These are phyloP conservation scores for Pandion haliaetus DNA, from an alignment of 2,113 vertebrate species.

Conservation along the genomic window DNA sequence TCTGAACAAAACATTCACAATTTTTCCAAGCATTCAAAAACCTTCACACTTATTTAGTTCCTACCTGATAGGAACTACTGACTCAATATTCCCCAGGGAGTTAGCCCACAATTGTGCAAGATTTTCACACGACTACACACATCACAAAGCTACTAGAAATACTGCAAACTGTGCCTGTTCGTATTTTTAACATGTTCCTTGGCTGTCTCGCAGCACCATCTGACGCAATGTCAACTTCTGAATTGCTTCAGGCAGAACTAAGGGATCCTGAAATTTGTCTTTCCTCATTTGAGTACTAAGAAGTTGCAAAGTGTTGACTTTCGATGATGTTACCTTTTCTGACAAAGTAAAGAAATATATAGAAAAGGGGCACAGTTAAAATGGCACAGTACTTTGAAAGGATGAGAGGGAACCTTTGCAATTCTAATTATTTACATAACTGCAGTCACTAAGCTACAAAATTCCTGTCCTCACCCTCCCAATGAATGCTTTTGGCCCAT, in stretches of 20 bases:
- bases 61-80: background rate
- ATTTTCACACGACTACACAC: background rate
- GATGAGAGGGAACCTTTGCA: background rate
- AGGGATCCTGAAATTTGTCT: background rate
- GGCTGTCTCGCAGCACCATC: background rate
- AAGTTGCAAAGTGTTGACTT: background rate
- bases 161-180: background rate
- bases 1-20: background rate
- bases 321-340: background rate
- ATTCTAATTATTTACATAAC: background rate
- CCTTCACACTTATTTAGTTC: background rate
- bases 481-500: background rate
- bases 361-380: background rate
- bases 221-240: background rate
- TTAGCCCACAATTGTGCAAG: background rate
- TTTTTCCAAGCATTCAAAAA: background rate
- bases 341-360: background rate
- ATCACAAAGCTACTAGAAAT: background rate
- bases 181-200: background rate
- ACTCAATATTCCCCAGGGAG: background rate
- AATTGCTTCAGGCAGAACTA: background rate
- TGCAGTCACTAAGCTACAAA: background rate
- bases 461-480: background rate
- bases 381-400: background rate
- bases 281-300: background rate